Conservation (phyloP, 2,888 invertebrate genomes). For the Melieria picta region DNA sequence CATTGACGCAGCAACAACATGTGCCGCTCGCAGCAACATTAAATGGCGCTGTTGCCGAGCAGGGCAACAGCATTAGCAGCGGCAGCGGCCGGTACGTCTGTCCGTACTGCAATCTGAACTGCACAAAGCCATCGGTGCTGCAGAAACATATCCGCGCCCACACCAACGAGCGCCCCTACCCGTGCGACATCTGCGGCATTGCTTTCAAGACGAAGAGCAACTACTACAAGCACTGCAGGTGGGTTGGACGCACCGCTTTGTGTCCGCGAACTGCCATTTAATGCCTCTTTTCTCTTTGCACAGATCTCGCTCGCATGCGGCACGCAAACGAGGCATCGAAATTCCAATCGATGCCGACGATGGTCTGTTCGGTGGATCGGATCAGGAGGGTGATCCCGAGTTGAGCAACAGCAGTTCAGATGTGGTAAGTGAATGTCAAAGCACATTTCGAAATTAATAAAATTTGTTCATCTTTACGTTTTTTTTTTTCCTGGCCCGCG, state of each 20-base stretch:
- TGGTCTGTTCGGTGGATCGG: slow-evolving; percentile 70
- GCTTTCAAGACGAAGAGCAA: slow-evolving; percentile 95
- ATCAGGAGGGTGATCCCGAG: slow-evolving; percentile 70
- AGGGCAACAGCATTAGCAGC: slow-evolving; percentile 18
- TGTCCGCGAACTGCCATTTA: not conserved
- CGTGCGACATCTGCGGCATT: slow-evolving; percentile 88
- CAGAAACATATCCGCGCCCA: slow-evolving; percentile 94
- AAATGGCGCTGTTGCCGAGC: slow-evolving; percentile 31
- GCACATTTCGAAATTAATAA: not conserved
- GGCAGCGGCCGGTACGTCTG: slow-evolving; percentile 77
- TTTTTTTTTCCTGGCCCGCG: no score
- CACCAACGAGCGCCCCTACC: slow-evolving; percentile 92
- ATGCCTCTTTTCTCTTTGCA: slow-evolving; percentile 20
- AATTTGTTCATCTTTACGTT: not conserved
- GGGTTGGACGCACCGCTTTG: slow-evolving; percentile 16
- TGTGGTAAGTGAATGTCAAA: slow-evolving; percentile 52
- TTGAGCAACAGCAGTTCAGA: slow-evolving; percentile 65
- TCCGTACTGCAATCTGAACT: slow-evolving; percentile 86
- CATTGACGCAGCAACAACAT: slow-evolving; percentile 25
- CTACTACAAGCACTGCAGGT: slow-evolving; percentile 86
- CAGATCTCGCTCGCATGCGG: slow-evolving; percentile 77
- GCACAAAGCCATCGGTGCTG: slow-evolving; percentile 92
- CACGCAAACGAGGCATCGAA: slow-evolving; percentile 73
- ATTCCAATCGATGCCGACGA: slow-evolving; percentile 71
- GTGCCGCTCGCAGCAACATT: slow-evolving; percentile 6